phyloP scores from a whole-genome alignment of 2,888 invertebrate genomes.

The Monopis laevigella region DNA sequence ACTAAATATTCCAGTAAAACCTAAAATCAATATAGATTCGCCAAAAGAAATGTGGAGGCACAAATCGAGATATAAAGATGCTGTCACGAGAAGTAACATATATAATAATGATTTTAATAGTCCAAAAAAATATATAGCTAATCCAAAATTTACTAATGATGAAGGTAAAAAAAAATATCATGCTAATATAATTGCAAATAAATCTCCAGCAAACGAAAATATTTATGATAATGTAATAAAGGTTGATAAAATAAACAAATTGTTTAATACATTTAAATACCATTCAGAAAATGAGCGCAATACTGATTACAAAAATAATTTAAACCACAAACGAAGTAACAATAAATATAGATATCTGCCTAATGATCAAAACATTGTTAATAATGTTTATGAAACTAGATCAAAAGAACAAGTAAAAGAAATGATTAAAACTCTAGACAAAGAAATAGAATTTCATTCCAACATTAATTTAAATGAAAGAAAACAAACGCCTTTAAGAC shows the following conservation, averaged over 20 bases:
- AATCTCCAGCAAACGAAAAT: not conserved
- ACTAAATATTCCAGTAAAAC: not conserved
- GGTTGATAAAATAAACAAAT: not conserved
- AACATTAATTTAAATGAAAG: not conserved
- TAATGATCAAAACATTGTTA: not conserved
- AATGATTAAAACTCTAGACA: not conserved
- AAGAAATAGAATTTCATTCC: not conserved
- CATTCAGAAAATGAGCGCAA: not conserved
- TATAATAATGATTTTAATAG: not conserved
- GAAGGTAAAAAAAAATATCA: not conserved
- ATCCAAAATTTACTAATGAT: conserved; percentile 1
- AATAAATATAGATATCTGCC: not conserved
- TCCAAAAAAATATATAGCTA: not conserved
- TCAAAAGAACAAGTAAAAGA: not conserved
- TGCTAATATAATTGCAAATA: not conserved
- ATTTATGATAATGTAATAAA: not conserved
- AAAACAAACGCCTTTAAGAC: not conserved
- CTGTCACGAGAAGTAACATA: no score
- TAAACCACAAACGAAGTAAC: not conserved
- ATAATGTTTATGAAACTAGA: not conserved
- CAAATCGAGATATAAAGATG: no score
- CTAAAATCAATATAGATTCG: no score
- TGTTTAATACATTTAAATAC: not conserved
- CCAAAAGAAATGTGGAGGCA: no score
- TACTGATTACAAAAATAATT: not conserved